Base-by-base conservation (phyloP, 2,797 vertebrate species). In the Oophaga sylvatica region DNA sequence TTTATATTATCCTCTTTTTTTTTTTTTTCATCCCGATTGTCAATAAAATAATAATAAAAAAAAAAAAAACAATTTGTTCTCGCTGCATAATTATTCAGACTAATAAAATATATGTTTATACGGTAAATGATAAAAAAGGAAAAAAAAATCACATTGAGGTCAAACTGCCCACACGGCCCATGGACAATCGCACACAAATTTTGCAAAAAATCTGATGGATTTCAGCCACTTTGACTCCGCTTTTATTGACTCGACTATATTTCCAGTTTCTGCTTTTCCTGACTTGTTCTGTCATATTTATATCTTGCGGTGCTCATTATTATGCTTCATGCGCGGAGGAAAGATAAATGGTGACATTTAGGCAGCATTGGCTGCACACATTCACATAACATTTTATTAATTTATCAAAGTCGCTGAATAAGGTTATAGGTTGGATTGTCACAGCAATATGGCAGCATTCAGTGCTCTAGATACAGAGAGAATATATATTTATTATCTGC, bases 341-440 rank as follows among this genome's bases (percentile, higher is more conserved):
- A 13, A 80, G 56, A 60, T 35, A 56, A 80, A 80, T 60, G 56
- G 78, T 60, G 78, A 80, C 78, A 80, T 60, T 80, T 60, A 29
- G 8, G 48, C 56, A 31, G 76, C 53, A 59, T 17, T 26, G 29
- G 20, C 75, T n/a, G 57, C 35, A 62, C 31, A 31, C 20, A 9
- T 80, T 41, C 57, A 31, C 26, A 63, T 63, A 63, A 81, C 80
- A 63, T 80, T 80, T 29, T 80, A 80, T 57, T 63, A 65, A 81
- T 81, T 62, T 79, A 57, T 79, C 77, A 79, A 79, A 59, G 79
- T 60, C 57, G 8, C 9, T 22, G 57, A 41, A 35, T 48, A 75
- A 48, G 71, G 41, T 75, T 48, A 75, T 48, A 48, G 71, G 41
- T 48, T 75, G 71, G 71, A 13, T 62, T 62, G 26, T 62, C 31